Percentiles rank a stretch among this genome's conserved stretches.
These are phyloP conservation scores for Drosophila saltans DNA, from an alignment of 1,140 invertebrate species.

Conservation along the genomic window DNA sequence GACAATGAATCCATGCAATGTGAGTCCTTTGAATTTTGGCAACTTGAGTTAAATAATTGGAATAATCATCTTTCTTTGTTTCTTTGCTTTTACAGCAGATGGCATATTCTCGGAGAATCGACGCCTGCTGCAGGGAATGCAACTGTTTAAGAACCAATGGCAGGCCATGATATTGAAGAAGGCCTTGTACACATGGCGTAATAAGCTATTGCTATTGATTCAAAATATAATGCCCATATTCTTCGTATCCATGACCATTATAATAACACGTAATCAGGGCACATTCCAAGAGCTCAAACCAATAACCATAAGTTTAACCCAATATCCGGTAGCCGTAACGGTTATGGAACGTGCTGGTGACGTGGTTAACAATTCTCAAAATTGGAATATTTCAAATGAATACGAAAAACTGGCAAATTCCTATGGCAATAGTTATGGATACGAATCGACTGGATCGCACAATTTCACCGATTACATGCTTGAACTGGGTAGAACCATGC, in stretches of 20 bases:
- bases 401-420: conserved; percentile 54
- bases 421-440: conserved; percentile 40
- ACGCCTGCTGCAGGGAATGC: conserved; percentile 47
- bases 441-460: conserved; percentile 12
- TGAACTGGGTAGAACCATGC: conserved; percentile 45
- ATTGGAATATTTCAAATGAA: conserved; percentile 19
- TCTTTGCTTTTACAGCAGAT: conserved; percentile 54
- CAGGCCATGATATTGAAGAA: conserved; percentile 87
- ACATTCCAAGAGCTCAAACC: conserved; percentile 41
- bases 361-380: background rate
- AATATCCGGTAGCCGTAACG: conserved; percentile 60
- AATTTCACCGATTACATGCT: conserved; percentile 54
- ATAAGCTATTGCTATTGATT: conserved; percentile 85
- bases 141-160: conserved; percentile 84
- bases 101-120: conserved; percentile 53
- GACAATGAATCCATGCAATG: conserved; percentile 66
- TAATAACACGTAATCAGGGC: conserved; percentile 77
- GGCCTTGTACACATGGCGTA: conserved; percentile 84
- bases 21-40: conserved; percentile 48
- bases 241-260: conserved; percentile 86
- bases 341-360: conserved; percentile 47
- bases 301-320: conserved; percentile 52
- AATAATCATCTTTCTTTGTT: conserved; percentile 15
- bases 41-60: conserved; percentile 8
- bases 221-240: conserved; percentile 86